phyloP scores from a whole-genome alignment of 2,888 invertebrate species.

The Sarcophaga carnaria region DNA sequence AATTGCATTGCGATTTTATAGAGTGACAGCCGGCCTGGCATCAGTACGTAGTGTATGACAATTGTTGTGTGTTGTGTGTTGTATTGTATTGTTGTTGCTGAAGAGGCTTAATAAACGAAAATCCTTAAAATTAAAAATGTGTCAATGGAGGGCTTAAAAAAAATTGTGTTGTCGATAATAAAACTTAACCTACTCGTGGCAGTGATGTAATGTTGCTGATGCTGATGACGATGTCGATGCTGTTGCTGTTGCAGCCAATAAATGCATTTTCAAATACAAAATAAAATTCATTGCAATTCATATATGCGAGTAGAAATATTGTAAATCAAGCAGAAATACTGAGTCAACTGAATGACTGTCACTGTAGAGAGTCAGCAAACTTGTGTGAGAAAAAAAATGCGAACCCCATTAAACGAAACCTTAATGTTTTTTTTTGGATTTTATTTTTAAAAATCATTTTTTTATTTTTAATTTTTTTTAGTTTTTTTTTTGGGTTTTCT shows the following conservation, averaged over 20 bases:
- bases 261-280: neutral
- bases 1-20: neutral
- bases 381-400: too few relatives aligned
- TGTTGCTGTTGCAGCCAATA: neutral
- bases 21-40: too few relatives aligned
- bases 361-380: neutral
- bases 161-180: slow-evolving; percentile 31
- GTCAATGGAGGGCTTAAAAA: slow-evolving; percentile 68
- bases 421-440: too few relatives aligned
- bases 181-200: slow-evolving; percentile 56
- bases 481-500: slow-evolving; percentile 16
- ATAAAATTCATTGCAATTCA: neutral
- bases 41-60: neutral
- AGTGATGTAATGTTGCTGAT: neutral
- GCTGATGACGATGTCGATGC: neutral
- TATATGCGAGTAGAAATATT: slow-evolving; percentile 20
- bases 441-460: slow-evolving; percentile 34
- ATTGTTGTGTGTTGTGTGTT: slow-evolving; percentile 37
- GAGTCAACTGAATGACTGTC: slow-evolving; percentile 22
- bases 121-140: slow-evolving; percentile 69
- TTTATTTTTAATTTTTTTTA: slow-evolving; percentile 28
- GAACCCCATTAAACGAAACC: slow-evolving; percentile 24
- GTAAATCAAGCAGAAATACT: slow-evolving; percentile 59
- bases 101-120: slow-evolving; percentile 65
- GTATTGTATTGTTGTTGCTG: slow-evolving; percentile 27